Evolutionary conservation across 2,888 invertebrate genomes (phyloP), one percentile per base, ranked within the genome.

Genomic region (Alloscopus bannaensis): DNA sequence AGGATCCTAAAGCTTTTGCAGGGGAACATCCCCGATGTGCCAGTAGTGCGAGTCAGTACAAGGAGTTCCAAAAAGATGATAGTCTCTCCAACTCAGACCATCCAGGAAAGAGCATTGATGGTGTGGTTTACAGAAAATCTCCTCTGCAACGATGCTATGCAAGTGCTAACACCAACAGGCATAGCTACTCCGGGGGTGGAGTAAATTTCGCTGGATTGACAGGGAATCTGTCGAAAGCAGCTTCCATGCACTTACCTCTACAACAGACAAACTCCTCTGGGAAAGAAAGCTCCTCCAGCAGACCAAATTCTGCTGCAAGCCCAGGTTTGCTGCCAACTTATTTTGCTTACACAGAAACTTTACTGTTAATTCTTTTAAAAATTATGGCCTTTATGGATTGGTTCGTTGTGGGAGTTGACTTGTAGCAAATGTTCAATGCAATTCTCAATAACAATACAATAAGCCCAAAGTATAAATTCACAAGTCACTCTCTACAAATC

Each of bases 31-130:
- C 70, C 11, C 66, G 81, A 29, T 71, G 76, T 65, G 81, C 75
- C 1, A 76, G 76, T 36, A 81, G 75, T 40, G 76, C 76, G 0
- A 81, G 76, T 55, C 76, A 76, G 29, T 76, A 76, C 20, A 68
- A 68, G 52, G 76, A 76, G n/a, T 22, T 20, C 4, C 68, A 68
- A 1, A 57, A 29, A 52, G 62, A 68, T 29, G 26, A 6, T 16
- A 8, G 57, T 13, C 11, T 59, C 1, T 29, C 70, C 4, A 31
- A 1, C 3, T 13, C 6, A 8, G 8, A 29, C 13, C 31, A 36
- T 18, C n/a, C 18, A 31, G 59, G 55, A 24, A 76, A 68, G 62
- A 60, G 50, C 3, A 42, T 24, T 0, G 76, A 76, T 36, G 76
- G 68, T n/a, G 29, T 68, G 13, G 62, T 69, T 18, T 76, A 76